Conservation (phyloP, 2,888 invertebrate species). For the Platycheirus albimanus region DNA sequence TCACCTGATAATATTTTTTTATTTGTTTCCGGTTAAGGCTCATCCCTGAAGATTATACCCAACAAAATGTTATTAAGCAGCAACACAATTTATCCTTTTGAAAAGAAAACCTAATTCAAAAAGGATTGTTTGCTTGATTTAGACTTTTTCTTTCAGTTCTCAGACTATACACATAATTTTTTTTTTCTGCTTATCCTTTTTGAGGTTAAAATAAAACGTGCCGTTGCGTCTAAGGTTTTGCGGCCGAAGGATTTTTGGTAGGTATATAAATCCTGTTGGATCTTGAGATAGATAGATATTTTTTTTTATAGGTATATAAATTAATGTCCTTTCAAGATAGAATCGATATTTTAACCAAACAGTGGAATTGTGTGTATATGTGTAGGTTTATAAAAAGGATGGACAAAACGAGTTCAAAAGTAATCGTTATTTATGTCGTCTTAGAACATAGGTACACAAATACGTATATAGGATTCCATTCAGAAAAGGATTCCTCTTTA, state of each 20-base stretch:
- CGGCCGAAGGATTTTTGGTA: background rate
- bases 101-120: constrained; percentile 4
- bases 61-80: background rate
- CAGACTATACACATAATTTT: background rate
- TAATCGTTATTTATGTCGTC: constrained; percentile 60
- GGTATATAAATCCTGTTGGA: background rate
- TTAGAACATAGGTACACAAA: constrained; percentile 37
- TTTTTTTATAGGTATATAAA: background rate
- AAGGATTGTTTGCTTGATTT: background rate
- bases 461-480: constrained; percentile 4
- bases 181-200: background rate
- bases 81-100: constrained; percentile 2
- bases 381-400: too few species aligned
- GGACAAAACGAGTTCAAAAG: constrained; percentile 38
- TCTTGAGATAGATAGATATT: constrained; percentile 6
- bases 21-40: background rate
- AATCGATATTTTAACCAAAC: constrained; percentile 51
- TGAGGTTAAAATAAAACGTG: background rate
- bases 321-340: constrained; percentile 35
- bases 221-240: background rate
- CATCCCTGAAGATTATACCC: background rate
- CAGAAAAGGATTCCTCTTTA: background rate
- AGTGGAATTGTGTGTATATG: too few species aligned
- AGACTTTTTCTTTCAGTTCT: background rate
- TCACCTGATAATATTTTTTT: background rate